Evolutionary conservation across 2,888 invertebrate species (phyloP).

Genomic region (Entomobrya multifasciata): DNA sequence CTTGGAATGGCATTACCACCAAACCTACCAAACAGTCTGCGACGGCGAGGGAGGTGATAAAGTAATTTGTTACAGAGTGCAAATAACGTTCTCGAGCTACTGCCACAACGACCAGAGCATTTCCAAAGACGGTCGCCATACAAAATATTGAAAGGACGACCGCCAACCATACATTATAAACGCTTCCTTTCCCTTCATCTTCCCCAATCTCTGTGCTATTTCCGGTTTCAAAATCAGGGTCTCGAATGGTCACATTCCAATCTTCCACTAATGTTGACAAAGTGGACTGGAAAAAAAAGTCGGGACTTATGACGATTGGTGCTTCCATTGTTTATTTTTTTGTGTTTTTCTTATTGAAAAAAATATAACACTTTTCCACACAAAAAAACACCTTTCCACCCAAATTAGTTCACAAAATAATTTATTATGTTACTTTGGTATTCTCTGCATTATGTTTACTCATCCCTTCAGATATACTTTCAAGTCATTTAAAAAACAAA

Average conservation of each 20-base stretch:
- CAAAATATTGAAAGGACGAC: conserved; percentile 90
- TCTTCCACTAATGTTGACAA: conserved; percentile 40
- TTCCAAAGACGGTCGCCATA: conserved; percentile 96
- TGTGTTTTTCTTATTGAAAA: too few species aligned
- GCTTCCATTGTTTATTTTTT: conserved; percentile 54
- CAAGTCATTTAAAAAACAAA: neutral
- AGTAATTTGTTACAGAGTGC: conserved; percentile 98
- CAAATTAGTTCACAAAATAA: neutral
- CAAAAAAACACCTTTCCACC: neutral
- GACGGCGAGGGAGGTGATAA: conserved; percentile 97
- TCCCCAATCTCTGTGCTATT: neutral
- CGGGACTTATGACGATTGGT: conserved; percentile 38
- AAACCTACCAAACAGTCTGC: conserved; percentile 98
- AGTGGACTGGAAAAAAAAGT: conserved; percentile 40
- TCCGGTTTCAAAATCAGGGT: conserved; percentile 6
- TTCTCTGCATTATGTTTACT: neutral
- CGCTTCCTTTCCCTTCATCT: conserved; percentile 30
- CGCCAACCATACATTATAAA: conserved; percentile 76
- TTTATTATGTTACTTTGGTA: neutral
- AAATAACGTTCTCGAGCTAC: conserved; percentile 95
- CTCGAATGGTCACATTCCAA: conserved; percentile 38
- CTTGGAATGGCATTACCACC: conserved; percentile 98
- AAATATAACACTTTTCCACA: neutral
- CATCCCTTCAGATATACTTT: too few species aligned
- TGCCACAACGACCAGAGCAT: conserved; percentile 95